Conservation (phyloP, 2,113 vertebrate species). For the Dicentrarchus labrax region DNA sequence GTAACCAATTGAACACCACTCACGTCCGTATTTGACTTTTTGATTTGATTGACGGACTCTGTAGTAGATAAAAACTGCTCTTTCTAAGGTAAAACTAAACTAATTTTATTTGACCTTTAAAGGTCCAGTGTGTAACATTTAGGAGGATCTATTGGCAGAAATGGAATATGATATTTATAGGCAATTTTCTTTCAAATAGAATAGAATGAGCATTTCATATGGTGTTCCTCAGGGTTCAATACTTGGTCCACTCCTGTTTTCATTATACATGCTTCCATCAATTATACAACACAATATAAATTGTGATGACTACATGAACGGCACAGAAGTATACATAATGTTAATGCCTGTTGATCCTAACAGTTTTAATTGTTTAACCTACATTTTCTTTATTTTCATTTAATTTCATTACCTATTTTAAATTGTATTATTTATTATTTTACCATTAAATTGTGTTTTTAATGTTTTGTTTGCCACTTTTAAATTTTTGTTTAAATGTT, state of each 20-base stretch:
- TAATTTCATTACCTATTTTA: neutral
- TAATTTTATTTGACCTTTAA: too few species aligned
- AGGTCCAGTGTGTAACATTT: too few species aligned
- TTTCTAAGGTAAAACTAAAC: too few species aligned
- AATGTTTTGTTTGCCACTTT: neutral
- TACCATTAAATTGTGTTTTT: too few species aligned
- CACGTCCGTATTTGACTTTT: too few species aligned
- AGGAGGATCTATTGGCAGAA: too few species aligned
- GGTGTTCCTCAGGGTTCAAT: slow-evolving; percentile 14
- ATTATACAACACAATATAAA: neutral
- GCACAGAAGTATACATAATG: neutral
- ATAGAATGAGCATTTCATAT: neutral
- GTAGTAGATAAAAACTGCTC: too few species aligned
- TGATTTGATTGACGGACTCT: too few species aligned
- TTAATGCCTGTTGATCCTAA: too few species aligned
- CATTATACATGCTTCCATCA: neutral
- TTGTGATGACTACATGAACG: neutral
- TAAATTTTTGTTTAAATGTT: neutral
- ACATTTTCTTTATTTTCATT: neutral
- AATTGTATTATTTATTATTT: neutral
- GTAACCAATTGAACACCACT: too few species aligned
- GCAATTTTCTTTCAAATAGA: too few species aligned
- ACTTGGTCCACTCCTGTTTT: neutral
- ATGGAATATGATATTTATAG: too few species aligned
- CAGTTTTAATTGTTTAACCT: neutral